Percentiles rank a stretch among this genome's conserved stretches.
phyloP scores from a whole-genome alignment of 2,113 vertebrate species.

The Sander lucioperca region DNA sequence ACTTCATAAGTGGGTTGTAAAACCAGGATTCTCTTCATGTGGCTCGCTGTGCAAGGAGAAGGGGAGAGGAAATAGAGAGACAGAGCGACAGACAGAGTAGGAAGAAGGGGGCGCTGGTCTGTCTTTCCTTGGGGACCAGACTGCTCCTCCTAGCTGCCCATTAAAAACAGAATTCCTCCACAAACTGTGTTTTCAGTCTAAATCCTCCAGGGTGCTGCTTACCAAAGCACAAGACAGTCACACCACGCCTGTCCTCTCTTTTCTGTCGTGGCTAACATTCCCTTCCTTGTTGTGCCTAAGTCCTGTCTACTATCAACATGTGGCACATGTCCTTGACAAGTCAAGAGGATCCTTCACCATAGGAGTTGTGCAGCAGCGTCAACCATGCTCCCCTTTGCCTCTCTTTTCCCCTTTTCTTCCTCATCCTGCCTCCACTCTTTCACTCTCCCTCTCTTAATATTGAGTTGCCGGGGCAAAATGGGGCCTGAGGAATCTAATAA shows the following conservation, averaged over 20 bases:
- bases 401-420: conserved; percentile 20
- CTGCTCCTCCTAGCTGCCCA: conserved; percentile 79
- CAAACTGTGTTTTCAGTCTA: conserved; percentile 88
- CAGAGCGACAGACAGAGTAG: conserved; percentile 18
- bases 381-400: conserved; percentile 85
- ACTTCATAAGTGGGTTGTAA: background rate
- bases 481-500: conserved; percentile 97
- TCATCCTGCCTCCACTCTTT: conserved; percentile 44
- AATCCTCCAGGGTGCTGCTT: conserved; percentile 86
- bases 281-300: conserved; percentile 81
- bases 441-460: conserved; percentile 80
- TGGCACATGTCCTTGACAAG: conserved; percentile 96
- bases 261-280: conserved; percentile 49
- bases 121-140: conserved; percentile 66
- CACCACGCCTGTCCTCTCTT: conserved; percentile 80
- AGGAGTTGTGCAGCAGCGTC: conserved; percentile 86
- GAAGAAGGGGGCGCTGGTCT: conserved; percentile 17
- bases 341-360: conserved; percentile 88
- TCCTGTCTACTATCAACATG: conserved; percentile 91
- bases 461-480: conserved; percentile 95
- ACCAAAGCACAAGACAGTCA: conserved; percentile 84
- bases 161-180: conserved; percentile 89
- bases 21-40: conserved; percentile 1
- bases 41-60: background rate
- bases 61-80: conserved; percentile 20